Evolutionary conservation across 2,113 vertebrate species (phyloP), one percentile per base, ranked within the genome.

Genomic region (Caranx ignobilis): DNA sequence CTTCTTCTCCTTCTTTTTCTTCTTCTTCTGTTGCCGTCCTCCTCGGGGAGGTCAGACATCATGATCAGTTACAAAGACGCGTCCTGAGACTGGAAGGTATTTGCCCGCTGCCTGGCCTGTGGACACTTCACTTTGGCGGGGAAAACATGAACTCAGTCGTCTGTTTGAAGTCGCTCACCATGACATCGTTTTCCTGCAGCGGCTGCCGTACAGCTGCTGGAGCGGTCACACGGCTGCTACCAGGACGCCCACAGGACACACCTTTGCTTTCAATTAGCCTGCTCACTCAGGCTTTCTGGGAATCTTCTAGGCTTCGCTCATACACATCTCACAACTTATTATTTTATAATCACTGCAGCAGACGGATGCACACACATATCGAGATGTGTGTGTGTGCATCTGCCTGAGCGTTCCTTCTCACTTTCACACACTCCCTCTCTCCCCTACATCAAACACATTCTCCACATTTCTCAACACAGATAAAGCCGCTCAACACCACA

Each of bases 361-460:
- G 45, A 26, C 45, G 62, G 41, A 41, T 16, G 13, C 52, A 21
- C 3, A 52, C 9, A 3, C 19, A 48, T 2, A 3, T 39, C 19
- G 5, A 69, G 11, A 37, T 21, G 34, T 69, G 18, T 56, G 18
- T 56, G 19, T 41, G 19, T 39, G 26, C 55, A 75, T 73, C 81
- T 77, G 41, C 76, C 57, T 48, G 64, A 26, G 54, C 37, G 52
- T 65, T 9, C 18, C 26, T 19, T n/a, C 43, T 61, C 52, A 52
- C 69, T 31, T n/a, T 34, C 57, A 21, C 55, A 34, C 26, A 48
- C 54, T 41, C 39, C 39, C 11, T 7, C 39, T 74, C 70, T 80
- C 50, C 72, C 64, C 47, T 10, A 84, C 84, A 86, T 92, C 86
- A 91, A 90, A 92, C 72, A 64, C 88, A 91, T 90, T 92, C 92